Conservation (phyloP, 2,113 vertebrate species). For the Ailuropoda melanoleuca region DNA sequence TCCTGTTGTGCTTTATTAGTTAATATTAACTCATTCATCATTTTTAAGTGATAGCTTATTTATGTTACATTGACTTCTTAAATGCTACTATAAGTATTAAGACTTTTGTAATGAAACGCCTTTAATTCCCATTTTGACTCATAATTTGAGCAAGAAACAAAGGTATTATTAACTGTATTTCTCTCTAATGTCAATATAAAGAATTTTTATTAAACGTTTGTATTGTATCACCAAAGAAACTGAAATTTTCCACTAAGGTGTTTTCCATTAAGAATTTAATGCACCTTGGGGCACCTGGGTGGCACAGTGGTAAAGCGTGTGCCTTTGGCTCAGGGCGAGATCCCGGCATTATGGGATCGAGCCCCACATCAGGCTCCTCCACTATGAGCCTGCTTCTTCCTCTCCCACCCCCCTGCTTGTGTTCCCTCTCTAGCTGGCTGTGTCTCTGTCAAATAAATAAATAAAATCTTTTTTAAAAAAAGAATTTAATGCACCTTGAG, state of each 20-base stretch:
- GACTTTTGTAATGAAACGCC: background rate
- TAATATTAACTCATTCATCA: background rate
- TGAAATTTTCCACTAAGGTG: background rate
- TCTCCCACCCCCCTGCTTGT: too few species aligned
- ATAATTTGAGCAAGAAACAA: background rate
- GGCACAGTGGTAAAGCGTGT: too few species aligned
- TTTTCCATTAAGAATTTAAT: background rate
- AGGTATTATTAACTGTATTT: background rate
- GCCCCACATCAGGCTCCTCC: too few species aligned
- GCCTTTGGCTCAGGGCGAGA: too few species aligned
- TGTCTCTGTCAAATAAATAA: too few species aligned
- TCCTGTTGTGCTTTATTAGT: background rate
- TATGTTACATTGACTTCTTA: background rate
- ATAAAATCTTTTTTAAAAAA: too few species aligned
- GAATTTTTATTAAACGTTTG: background rate
- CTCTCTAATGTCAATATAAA: background rate
- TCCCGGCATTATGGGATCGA: too few species aligned
- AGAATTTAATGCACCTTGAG: background rate
- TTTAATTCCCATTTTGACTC: background rate
- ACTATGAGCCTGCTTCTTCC: too few species aligned
- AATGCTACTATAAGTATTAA: background rate
- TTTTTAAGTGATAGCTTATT: background rate
- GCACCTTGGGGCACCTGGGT: too few species aligned
- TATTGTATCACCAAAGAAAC: background rate
- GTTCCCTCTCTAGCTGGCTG: too few species aligned